phyloP scores from a whole-genome alignment of 2,797 vertebrate genomes.

The Thunnus albacares region DNA sequence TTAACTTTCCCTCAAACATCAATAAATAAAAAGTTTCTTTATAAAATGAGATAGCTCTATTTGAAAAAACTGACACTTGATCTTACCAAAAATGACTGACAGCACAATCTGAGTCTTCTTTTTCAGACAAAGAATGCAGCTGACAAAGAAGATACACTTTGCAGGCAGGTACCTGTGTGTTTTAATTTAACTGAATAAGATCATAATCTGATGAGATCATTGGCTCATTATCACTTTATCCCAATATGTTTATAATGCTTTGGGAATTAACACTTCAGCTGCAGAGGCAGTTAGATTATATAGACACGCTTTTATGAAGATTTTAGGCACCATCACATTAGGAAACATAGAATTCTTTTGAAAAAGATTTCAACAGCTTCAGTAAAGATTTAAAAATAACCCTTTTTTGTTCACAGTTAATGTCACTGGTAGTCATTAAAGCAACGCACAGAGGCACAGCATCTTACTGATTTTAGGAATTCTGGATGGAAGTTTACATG shows the following conservation, averaged over 20 bases:
- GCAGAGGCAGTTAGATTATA: constrained; percentile 24
- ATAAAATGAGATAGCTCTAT: constrained; percentile 9
- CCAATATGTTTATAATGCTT: constrained; percentile 23
- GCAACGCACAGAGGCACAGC: constrained; percentile 4
- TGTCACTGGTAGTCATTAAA: constrained; percentile 31
- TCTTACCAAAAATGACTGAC: constrained; percentile 44
- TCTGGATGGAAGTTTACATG: constrained; percentile 47
- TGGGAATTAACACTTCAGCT: constrained; percentile 33
- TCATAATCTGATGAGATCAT: constrained; percentile 32
- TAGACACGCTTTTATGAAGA: constrained; percentile 3
- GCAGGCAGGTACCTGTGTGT: constrained; percentile 26
- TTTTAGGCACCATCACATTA: constrained; percentile 24
- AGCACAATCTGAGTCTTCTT: constrained; percentile 39
- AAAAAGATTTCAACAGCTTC: constrained; percentile 12
- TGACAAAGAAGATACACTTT: constrained; percentile 25
- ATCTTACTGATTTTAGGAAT: constrained; percentile 20
- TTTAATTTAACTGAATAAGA: constrained; percentile 52
- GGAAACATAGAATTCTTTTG: constrained; percentile 17
- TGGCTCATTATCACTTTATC: constrained; percentile 31
- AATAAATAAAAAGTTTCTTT: constrained; percentile 33
- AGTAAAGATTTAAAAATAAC: neutral
- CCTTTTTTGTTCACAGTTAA: neutral
- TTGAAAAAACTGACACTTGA: constrained; percentile 30
- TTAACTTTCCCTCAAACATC: constrained; percentile 30
- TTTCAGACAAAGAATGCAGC: constrained; percentile 29